A percentile compares a stretch with the other conserved stretches of the same genome.
phyloP scores from a whole-genome alignment of 2,113 vertebrate species.

The Malurus melanocephalus region DNA sequence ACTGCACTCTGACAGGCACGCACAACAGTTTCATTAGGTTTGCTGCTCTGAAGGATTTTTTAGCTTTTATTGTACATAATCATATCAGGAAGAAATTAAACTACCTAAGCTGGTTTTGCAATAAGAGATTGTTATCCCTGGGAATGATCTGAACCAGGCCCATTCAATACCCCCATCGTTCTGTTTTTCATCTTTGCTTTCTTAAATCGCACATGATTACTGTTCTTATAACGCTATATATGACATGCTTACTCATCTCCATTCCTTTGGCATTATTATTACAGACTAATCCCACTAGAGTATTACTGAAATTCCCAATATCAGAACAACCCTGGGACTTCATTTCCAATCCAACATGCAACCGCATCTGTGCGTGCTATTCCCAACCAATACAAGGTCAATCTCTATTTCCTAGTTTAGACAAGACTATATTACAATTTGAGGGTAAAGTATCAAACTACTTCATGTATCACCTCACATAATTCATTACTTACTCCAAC shows the following conservation, averaged over 20 bases:
- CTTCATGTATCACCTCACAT: background rate
- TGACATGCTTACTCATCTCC: background rate
- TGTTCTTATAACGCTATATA: background rate
- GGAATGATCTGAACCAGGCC: background rate
- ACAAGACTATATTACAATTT: background rate
- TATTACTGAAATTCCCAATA: background rate
- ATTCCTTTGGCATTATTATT: conserved; percentile 1
- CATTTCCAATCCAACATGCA: background rate
- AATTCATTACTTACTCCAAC: background rate
- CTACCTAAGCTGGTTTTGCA: background rate
- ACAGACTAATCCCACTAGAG: background rate
- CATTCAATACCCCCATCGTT: background rate
- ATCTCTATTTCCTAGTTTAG: background rate
- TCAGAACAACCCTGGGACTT: background rate
- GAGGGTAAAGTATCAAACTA: background rate
- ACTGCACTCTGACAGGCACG: background rate
- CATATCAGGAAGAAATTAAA: conserved; percentile 18
- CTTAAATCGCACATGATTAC: background rate
- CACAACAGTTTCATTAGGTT: background rate
- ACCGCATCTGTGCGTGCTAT: rapidly evolving
- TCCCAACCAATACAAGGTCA: background rate
- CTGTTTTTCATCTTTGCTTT: background rate
- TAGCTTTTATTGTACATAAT: background rate
- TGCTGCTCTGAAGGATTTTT: background rate
- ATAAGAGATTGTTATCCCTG: background rate